phyloP scores from a whole-genome alignment of 1,140 invertebrate genomes.

The Meloidogyne chitwoodi region DNA sequence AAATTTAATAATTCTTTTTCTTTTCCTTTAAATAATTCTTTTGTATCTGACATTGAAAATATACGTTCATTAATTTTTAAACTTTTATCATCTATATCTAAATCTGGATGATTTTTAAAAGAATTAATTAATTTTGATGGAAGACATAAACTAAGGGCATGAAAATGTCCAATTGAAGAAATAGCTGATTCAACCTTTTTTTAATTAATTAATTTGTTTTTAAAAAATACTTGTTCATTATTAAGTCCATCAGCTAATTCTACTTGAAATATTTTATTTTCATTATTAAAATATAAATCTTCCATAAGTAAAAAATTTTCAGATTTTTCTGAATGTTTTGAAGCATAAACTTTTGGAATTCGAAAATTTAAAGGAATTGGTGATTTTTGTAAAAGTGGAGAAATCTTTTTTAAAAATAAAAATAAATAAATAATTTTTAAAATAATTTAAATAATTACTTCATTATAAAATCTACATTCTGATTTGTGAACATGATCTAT shows the following conservation, averaged over 20 bases:
- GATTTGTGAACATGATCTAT: slow-evolving; percentile 17
- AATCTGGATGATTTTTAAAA: not conserved
- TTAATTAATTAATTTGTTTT: not conserved
- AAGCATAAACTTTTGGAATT: slow-evolving; percentile 12
- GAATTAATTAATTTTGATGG: slow-evolving; percentile 11
- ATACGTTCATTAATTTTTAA: slow-evolving; percentile 5
- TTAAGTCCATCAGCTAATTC: slow-evolving; percentile 12
- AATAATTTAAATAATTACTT: not conserved
- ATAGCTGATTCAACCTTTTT: not conserved
- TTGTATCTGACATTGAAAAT: not conserved
- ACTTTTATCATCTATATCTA: slow-evolving; percentile 6
- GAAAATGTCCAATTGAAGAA: slow-evolving; percentile 9
- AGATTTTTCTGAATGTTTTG: not conserved
- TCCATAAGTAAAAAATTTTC: not conserved
- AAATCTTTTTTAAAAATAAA: not conserved
- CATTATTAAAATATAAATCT: not conserved
- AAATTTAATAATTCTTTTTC: not conserved
- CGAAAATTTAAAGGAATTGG: slow-evolving; percentile 1
- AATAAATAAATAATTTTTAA: no score
- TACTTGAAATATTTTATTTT: not conserved
- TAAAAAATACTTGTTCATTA: slow-evolving; percentile 1
- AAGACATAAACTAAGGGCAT: slow-evolving; percentile 6
- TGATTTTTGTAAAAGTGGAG: slow-evolving; percentile 2
- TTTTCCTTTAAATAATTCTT: not conserved
- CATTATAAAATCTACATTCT: slow-evolving; percentile 11